Percentiles rank a stretch among this genome's conserved stretches.
phyloP scores from a whole-genome alignment of 2,888 invertebrate genomes.

The Gari tellinella region DNA sequence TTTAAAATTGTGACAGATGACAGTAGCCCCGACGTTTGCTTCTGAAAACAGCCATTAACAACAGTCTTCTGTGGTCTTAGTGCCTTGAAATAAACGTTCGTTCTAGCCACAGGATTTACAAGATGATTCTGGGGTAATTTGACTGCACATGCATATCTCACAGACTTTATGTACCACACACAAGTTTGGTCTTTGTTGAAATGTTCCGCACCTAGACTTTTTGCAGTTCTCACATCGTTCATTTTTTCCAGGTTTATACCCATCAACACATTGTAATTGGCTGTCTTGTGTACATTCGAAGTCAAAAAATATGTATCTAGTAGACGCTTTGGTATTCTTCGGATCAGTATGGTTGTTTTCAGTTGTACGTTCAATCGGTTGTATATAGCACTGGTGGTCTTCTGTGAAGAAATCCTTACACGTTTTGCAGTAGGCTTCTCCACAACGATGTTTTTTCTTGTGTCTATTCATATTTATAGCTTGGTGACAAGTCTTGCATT shows the following conservation, averaged over 20 bases:
- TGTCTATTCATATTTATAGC: slow-evolving; percentile 16
- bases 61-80: slow-evolving; percentile 31
- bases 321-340: background rate
- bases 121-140: background rate
- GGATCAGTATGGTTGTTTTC: background rate
- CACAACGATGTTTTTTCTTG: slow-evolving; percentile 26
- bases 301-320: slow-evolving; percentile 36
- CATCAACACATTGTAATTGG: background rate
- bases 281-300: slow-evolving; percentile 32
- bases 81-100: slow-evolving; percentile 33
- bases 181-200: background rate
- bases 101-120: slow-evolving; percentile 15
- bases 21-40: slow-evolving; percentile 47
- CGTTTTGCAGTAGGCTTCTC: slow-evolving; percentile 28
- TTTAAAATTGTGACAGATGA: slow-evolving; percentile 47
- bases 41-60: slow-evolving; percentile 49
- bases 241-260: background rate
- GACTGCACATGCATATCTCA: background rate
- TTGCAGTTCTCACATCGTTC: background rate
- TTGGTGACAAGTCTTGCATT: slow-evolving; percentile 31
- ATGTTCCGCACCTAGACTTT: background rate
- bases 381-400: slow-evolving; percentile 42
- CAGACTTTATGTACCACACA: slow-evolving; percentile 2
- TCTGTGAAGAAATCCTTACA: slow-evolving; percentile 39
- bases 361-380: slow-evolving; percentile 16